These are phyloP conservation scores for Pseudobourletiella spinata DNA, from an alignment of 1,140 invertebrate species.

Conservation along the genomic window DNA sequence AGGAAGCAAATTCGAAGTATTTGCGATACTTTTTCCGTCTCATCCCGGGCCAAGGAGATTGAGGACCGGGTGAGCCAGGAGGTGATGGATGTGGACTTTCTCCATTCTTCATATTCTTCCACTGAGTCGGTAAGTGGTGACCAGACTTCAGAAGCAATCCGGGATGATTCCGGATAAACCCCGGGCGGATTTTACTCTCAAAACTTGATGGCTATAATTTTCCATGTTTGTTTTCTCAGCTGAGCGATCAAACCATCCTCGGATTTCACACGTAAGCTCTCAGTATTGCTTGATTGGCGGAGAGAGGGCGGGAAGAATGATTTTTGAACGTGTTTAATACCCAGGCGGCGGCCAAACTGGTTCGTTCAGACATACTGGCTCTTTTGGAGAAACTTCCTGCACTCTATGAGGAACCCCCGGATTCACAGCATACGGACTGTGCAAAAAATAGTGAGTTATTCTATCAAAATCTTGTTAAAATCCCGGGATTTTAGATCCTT, in stretches of 20 bases:
- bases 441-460: slow-evolving; percentile 62
- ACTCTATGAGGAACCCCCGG: slow-evolving; percentile 59
- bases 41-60: slow-evolving; percentile 62
- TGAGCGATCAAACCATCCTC: slow-evolving; percentile 6
- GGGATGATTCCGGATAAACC: no score
- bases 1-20: slow-evolving; percentile 56
- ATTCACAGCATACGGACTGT: slow-evolving; percentile 58
- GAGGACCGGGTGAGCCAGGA: slow-evolving; percentile 37
- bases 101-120: neutral
- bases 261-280: no score
- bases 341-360: slow-evolving; percentile 50
- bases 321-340: no score
- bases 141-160: no score
- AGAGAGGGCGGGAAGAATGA: no score
- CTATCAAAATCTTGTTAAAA: no score
- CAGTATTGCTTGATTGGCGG: no score
- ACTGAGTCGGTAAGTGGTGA: slow-evolving; percentile 15
- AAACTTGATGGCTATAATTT: no score
- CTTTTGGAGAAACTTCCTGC: slow-evolving; percentile 55
- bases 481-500: no score
- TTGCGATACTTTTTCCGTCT: slow-evolving; percentile 67
- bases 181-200: no score
- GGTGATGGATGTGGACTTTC: neutral
- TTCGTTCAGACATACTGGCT: slow-evolving; percentile 58
- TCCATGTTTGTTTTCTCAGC: no score